Base-by-base conservation (phyloP, 64 coral and sea anemone genomes). In the Cladopsammia gracilis region DNA sequence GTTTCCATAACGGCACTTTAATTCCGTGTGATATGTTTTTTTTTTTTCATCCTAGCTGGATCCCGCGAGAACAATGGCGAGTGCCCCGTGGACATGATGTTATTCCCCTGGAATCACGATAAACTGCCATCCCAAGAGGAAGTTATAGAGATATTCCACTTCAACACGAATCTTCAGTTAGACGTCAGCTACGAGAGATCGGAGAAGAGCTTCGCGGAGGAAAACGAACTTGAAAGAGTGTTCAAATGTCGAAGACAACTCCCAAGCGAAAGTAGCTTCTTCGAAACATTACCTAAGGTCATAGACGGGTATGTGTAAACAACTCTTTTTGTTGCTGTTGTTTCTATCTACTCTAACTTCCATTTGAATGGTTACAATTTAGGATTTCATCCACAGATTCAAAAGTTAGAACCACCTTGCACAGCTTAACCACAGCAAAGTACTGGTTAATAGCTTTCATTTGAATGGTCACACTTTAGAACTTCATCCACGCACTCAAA, bases 121-220 rank as follows among this genome's bases (percentile, higher is more conserved):
- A 48, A 84, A 46, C 45, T 84, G 6, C 80, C 80, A 10, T 84
- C 80, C 19, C 61, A 67, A 84, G 62, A 84, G 49, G 80, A 84
- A 67, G n/a, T 84, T 16, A 84, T 84, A 18, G 80, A 68, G 34
- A 66, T 84, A 13, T 68, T 84, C 19, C 80, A 84, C 62, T 48
- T 84, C 8, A 84, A 84, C 22, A 67, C 80, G 47, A 84, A 50
- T 67, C 80, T 84, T 14, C 61, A 67, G 60, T 68, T 84, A 68
- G 43, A 84, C 10, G 44, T 84, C 9, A 66, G 7, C 19, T 66
- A 67, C 46, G 44, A 67, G 80, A 84, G 61, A 48, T 68, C 80
- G 8, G 62, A 84, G 58, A 67, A 50, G n/a, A 66, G 10, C 62
- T 84, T 84, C 20, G 80, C 43, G 9, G 80, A 84, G 9, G 62